Evolutionary conservation across 1,140 invertebrate species (phyloP).

Genomic region (Amyelois transitella): DNA sequence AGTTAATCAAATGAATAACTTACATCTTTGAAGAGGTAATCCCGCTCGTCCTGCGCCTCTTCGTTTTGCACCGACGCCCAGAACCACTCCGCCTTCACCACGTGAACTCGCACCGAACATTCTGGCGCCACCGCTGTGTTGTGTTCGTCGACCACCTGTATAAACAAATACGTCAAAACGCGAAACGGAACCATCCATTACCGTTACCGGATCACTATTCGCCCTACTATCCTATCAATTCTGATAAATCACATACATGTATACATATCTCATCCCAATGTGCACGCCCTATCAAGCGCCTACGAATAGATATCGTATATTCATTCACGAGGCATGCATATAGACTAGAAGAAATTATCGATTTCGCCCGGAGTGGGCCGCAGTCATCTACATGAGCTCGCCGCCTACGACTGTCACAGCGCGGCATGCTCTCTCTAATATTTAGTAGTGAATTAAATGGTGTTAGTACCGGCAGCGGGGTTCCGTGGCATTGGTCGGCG

Average conservation of each 20-base stretch:
- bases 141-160: conserved; percentile 88
- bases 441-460: conserved; percentile 71
- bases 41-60: conserved; percentile 90
- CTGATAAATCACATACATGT: conserved; percentile 6
- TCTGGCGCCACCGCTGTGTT: conserved; percentile 80
- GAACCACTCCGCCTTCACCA: conserved; percentile 97
- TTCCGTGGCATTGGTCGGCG: conserved; percentile 68
- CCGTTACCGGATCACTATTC: neutral
- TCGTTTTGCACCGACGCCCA: conserved; percentile 98
- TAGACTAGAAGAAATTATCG: conserved; percentile 10
- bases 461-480: conserved; percentile 75
- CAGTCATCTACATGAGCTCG: neutral
- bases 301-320: conserved; percentile 17
- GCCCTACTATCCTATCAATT: neutral
- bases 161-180: neutral
- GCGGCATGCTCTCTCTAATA: conserved; percentile 50
- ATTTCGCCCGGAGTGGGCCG: neutral
- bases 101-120: conserved; percentile 77
- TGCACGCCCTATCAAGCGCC: conserved; percentile 35
- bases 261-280: conserved; percentile 10
- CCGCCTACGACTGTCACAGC: conserved; percentile 17
- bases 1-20: conserved; percentile 56
- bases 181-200: too few species aligned
- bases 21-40: conserved; percentile 90
- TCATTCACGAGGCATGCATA: conserved; percentile 24